A percentile compares a stretch with the other conserved stretches of the same genome.
Conservation (phyloP, 1,140 invertebrate species). For the Drosophila ficusphila region DNA sequence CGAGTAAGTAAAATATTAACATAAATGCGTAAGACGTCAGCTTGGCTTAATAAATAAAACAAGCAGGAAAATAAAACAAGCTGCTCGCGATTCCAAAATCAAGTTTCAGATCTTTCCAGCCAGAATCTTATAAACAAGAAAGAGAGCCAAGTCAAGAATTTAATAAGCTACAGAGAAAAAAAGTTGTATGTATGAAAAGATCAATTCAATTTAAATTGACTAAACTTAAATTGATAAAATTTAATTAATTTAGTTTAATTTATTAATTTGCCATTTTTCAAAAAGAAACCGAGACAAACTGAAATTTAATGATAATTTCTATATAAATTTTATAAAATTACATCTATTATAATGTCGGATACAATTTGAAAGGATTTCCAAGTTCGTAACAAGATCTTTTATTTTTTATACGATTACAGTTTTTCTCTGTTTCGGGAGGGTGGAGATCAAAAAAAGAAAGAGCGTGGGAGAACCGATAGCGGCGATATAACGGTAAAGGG, state of each 20-base stretch:
- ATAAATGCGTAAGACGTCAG: conserved; percentile 40
- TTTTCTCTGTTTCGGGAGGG: not conserved
- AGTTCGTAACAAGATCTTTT: too few relatives aligned
- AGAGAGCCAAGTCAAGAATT: conserved; percentile 4
- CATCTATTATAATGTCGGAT: too few relatives aligned
- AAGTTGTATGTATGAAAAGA: not conserved
- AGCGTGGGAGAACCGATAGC: conserved; percentile 34
- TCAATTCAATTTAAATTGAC: too few relatives aligned
- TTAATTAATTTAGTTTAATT: too few relatives aligned
- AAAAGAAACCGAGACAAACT: too few relatives aligned
- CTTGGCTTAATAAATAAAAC: conserved; percentile 38
- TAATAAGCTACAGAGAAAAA: not conserved
- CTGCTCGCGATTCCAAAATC: conserved; percentile 54
- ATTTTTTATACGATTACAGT: too few relatives aligned
- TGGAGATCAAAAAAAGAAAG: conserved; percentile 3
- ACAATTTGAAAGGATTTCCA: too few relatives aligned
- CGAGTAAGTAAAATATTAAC: conserved; percentile 22
- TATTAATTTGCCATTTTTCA: too few relatives aligned
- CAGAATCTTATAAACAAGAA: not conserved
- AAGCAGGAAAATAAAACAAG: conserved; percentile 38
- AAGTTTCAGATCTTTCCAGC: conserved; percentile 66
- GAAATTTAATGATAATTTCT: too few relatives aligned
- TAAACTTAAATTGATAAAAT: too few relatives aligned
- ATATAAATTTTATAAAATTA: too few relatives aligned
- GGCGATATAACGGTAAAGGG: conserved; percentile 50